These are phyloP conservation scores for Platycnemis pennipes DNA, from an alignment of 2,888 invertebrate genomes.

Conservation along the genomic window DNA sequence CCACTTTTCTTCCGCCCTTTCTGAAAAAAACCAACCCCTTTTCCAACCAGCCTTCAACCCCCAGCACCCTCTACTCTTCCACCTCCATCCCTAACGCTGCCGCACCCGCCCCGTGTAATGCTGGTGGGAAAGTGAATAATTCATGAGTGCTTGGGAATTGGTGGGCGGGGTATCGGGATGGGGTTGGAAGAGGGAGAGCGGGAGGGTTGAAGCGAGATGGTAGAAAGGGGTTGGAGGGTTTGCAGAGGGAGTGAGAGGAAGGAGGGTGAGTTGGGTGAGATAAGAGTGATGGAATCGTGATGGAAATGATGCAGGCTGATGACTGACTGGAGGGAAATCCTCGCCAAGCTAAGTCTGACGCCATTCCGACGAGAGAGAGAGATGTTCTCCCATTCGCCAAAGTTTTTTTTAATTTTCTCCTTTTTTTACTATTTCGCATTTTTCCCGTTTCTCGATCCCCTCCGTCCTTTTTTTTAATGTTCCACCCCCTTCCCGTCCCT, in stretches of 20 bases:
- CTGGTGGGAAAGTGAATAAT: conserved; percentile 53
- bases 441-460: not conserved
- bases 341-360: conserved; percentile 41
- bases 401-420: too few species aligned
- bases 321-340: conserved; percentile 46
- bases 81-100: not conserved
- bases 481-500: not conserved
- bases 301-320: conserved; percentile 51
- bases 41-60: not conserved
- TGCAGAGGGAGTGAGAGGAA: not conserved
- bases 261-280: not conserved
- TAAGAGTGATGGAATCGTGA: conserved; percentile 56
- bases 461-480: not conserved
- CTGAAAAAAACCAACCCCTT: not conserved
- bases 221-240: not conserved
- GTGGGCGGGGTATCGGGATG: not conserved
- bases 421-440: too few species aligned
- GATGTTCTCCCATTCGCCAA: not conserved
- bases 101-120: not conserved
- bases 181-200: not conserved
- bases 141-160: conserved; percentile 56
- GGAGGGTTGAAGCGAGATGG: too few species aligned
- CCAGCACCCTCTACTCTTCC: not conserved
- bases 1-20: not conserved
- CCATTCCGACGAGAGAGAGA: not conserved